Percentiles rank a stretch among this genome's conserved stretches.
These are phyloP conservation scores for Macroglossus sobrinus DNA, from an alignment of 2,113 vertebrate species.

Conservation along the genomic window DNA sequence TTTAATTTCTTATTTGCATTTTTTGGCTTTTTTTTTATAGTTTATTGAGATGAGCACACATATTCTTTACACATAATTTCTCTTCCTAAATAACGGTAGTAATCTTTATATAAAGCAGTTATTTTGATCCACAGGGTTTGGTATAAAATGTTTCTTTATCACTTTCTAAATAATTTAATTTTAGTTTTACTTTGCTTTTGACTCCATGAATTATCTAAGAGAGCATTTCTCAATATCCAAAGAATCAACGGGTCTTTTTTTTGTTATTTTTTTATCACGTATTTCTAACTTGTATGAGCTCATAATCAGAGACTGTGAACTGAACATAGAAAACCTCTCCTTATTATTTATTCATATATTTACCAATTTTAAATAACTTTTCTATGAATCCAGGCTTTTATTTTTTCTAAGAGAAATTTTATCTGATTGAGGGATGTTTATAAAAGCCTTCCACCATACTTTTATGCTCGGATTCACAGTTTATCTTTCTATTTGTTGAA, in stretches of 20 bases:
- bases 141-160: background rate
- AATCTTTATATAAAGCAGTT: background rate
- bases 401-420: background rate
- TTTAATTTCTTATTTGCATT: background rate
- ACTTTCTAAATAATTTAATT: background rate
- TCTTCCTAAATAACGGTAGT: background rate
- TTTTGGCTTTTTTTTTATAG: background rate
- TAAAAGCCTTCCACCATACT: background rate
- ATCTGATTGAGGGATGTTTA: background rate
- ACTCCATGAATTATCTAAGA: background rate
- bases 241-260: background rate
- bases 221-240: background rate
- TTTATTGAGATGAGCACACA: background rate
- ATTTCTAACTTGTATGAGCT: background rate
- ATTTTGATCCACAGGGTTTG: background rate
- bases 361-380: background rate
- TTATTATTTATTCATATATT: background rate
- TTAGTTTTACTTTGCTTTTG: background rate
- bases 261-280: background rate
- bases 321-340: background rate
- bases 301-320: background rate
- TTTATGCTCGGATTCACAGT: background rate
- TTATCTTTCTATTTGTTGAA: background rate
- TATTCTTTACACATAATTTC: background rate
- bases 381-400: background rate